phyloP scores from a whole-genome alignment of 2,888 invertebrate genomes.

The Diplolepis rosae region DNA sequence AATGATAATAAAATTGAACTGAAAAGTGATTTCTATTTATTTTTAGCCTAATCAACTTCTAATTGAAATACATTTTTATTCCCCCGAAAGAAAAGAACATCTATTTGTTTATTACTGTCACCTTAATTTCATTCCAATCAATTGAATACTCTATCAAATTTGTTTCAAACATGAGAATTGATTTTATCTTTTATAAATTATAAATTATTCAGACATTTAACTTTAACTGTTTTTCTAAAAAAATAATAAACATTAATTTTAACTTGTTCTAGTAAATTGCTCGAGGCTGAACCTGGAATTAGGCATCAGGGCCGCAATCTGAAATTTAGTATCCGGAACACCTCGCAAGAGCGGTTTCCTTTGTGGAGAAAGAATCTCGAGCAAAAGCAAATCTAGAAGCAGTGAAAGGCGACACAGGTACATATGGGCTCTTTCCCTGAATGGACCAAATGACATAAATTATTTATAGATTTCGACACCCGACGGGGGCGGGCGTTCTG shows the following conservation, averaged over 20 bases:
- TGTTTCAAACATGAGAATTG: too few relatives aligned
- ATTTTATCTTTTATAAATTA: too few relatives aligned
- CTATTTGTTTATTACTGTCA: too few relatives aligned
- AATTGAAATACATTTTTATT: too few relatives aligned
- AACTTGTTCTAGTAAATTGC: background rate
- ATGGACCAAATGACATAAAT: slow-evolving; percentile 73
- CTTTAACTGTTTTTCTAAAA: too few relatives aligned
- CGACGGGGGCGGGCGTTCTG: slow-evolving; percentile 53
- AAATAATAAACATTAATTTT: background rate
- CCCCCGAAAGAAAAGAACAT: too few relatives aligned
- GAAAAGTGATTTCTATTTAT: background rate
- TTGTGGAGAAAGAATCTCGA: slow-evolving; percentile 35
- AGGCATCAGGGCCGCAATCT: background rate
- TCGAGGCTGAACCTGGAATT: background rate
- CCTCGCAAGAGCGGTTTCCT: background rate
- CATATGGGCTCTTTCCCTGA: slow-evolving; percentile 68
- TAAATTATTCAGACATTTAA: too few relatives aligned
- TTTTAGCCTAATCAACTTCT: too few relatives aligned
- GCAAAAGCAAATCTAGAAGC: slow-evolving; percentile 55
- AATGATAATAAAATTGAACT: background rate
- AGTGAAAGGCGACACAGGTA: slow-evolving; percentile 72
- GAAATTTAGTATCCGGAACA: background rate
- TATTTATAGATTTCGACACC: slow-evolving; percentile 74
- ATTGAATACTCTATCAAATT: too few relatives aligned
- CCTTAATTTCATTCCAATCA: too few relatives aligned